phyloP scores from a whole-genome alignment of 2,888 invertebrate genomes.

The Trimorus sp. region DNA sequence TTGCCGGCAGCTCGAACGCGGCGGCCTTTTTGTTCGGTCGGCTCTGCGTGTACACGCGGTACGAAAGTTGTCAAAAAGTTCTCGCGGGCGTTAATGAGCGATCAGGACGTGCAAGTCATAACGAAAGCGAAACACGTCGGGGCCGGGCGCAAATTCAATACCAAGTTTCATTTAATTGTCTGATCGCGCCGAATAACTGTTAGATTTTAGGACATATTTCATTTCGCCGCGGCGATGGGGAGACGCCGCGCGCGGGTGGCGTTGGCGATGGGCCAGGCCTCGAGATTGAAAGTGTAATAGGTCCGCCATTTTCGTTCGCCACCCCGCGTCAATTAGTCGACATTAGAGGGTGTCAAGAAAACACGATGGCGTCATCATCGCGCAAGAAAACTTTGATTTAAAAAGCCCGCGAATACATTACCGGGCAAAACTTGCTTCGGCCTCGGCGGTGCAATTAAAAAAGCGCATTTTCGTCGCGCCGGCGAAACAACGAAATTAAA shows the following conservation, averaged over 20 bases:
- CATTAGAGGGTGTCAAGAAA: constrained; percentile 74
- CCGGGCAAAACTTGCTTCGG: too few relatives aligned
- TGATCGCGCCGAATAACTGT: constrained; percentile 59
- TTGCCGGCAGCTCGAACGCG: too few relatives aligned
- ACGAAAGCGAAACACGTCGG: constrained; percentile 43
- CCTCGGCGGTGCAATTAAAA: too few relatives aligned
- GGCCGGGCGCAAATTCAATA: constrained; percentile 38
- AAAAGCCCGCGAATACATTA: too few relatives aligned
- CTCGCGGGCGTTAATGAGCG: constrained; percentile 12
- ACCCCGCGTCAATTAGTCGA: constrained; percentile 79
- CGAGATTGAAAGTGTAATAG: constrained; percentile 80
- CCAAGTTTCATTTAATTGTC: constrained; percentile 62
- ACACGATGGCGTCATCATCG: constrained; percentile 74
- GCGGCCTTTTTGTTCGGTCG: neutral
- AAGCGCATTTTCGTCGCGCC: neutral
- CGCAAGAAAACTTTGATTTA: constrained; percentile 51
- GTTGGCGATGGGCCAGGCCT: constrained; percentile 65
- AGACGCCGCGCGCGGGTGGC: constrained; percentile 58
- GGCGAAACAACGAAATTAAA: constrained; percentile 23
- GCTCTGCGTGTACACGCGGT: constrained; percentile 23
- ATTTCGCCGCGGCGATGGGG: constrained; percentile 50
- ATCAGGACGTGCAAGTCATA: constrained; percentile 33
- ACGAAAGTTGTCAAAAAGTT: constrained; percentile 44
- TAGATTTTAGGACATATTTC: constrained; percentile 63
- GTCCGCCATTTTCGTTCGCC: constrained; percentile 80